phyloP scores from a whole-genome alignment of 2,113 vertebrate species.

The Poecilia latipinna region DNA sequence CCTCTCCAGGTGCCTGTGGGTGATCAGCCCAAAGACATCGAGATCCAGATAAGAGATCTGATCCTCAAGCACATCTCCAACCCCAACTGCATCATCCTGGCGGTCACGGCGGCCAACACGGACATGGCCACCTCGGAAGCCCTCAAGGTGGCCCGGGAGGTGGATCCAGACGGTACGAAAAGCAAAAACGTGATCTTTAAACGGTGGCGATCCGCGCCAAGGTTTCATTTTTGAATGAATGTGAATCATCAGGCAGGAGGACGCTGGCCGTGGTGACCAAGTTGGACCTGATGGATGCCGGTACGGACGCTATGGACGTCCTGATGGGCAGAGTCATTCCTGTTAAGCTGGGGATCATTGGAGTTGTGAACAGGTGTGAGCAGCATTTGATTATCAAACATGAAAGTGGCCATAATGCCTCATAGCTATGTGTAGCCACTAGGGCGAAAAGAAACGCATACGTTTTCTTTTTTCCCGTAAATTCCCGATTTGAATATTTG shows the following conservation, averaged over 20 bases:
- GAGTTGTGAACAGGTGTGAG: slow-evolving; percentile 93
- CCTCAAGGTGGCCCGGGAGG: slow-evolving; percentile 95
- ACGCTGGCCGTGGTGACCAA: slow-evolving; percentile 98
- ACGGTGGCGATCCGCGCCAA: not conserved
- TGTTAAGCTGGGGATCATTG: slow-evolving; percentile 97
- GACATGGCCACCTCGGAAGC: slow-evolving; percentile 99
- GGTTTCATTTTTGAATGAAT: not conserved
- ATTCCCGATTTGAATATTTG: too few species aligned
- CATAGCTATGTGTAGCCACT: too few species aligned
- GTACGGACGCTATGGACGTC: slow-evolving; percentile 98
- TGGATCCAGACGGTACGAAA: slow-evolving; percentile 91
- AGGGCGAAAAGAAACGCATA: too few species aligned
- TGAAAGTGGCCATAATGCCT: too few species aligned
- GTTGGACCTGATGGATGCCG: slow-evolving; percentile 98
- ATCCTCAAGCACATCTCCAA: slow-evolving; percentile 97
- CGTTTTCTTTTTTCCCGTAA: too few species aligned
- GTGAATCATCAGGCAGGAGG: slow-evolving; percentile 85
- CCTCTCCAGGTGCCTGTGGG: slow-evolving; percentile 92
- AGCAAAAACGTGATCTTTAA: not conserved
- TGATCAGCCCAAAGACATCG: slow-evolving; percentile 97
- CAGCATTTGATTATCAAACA: not conserved
- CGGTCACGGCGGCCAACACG: slow-evolving; percentile 97
- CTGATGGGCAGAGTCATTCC: slow-evolving; percentile 98
- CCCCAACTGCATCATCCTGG: slow-evolving; percentile 97
- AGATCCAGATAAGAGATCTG: slow-evolving; percentile 94